These are phyloP conservation scores for Polymixis flavicincta DNA, from an alignment of 2,888 invertebrate species.

Conservation along the genomic window DNA sequence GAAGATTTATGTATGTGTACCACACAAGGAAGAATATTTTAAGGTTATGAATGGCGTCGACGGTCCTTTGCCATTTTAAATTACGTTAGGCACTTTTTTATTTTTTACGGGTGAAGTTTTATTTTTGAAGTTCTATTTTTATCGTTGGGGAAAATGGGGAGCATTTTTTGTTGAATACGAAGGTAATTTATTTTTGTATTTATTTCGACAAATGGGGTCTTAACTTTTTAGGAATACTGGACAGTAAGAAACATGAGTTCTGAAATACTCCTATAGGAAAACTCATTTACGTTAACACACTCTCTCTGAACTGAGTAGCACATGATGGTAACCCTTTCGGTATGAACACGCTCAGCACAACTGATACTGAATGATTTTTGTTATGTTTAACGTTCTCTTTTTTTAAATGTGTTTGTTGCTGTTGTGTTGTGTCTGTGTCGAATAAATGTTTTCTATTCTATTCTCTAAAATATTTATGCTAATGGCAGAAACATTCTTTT, in stretches of 20 bases:
- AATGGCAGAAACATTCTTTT: neutral
- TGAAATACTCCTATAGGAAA: too few species aligned
- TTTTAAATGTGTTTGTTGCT: too few species aligned
- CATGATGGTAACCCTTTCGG: too few species aligned
- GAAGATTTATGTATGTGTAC: conserved; percentile 71
- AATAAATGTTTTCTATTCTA: too few species aligned
- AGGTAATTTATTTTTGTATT: conserved; percentile 1
- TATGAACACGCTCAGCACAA: too few species aligned
- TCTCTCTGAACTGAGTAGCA: too few species aligned
- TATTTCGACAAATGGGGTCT: conserved; percentile 15
- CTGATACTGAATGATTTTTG: too few species aligned
- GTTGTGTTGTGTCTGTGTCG: too few species aligned
- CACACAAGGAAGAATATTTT: conserved; percentile 67
- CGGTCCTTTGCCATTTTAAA: conserved; percentile 60
- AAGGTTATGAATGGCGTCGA: conserved; percentile 63
- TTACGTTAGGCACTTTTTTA: conserved; percentile 57
- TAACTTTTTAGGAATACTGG: neutral
- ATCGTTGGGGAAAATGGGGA: conserved; percentile 27
- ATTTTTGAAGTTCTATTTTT: conserved; percentile 55
- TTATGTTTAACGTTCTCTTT: too few species aligned
- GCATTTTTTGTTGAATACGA: conserved; percentile 19
- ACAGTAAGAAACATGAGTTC: neutral
- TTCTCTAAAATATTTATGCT: neutral
- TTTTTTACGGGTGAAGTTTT: conserved; percentile 54
- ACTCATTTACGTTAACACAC: neutral